Evolutionary conservation across 2,113 vertebrate genomes (phyloP).

Genomic region (Dinomys branickii): DNA sequence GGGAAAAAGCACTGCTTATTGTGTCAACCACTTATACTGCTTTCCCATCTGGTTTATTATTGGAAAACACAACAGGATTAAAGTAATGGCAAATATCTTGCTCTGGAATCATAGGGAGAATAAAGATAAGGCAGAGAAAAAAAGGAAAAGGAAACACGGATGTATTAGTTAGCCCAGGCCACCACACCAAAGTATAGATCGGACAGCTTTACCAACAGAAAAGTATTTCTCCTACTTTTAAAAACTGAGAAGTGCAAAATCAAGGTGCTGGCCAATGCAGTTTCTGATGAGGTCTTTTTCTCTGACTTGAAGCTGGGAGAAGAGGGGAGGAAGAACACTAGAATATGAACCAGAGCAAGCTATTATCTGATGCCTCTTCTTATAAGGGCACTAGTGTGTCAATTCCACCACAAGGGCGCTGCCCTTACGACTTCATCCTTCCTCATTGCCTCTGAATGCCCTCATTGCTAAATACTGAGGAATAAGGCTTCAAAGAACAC

Average conservation of each 20-base stretch:
- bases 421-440: neutral
- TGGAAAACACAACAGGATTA: neutral
- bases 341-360: neutral
- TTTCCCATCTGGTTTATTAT: neutral
- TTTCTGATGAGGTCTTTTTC: neutral
- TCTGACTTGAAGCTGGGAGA: neutral
- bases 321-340: fast-evolving
- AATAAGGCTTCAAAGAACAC: neutral
- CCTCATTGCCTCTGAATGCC: neutral
- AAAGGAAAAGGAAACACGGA: neutral
- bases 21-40: neutral
- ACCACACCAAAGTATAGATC: neutral
- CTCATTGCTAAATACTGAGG: neutral
- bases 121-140: neutral
- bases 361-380: neutral
- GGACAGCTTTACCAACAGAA: neutral
- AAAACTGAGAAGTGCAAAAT: neutral
- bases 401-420: neutral
- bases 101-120: neutral
- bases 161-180: neutral
- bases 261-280: neutral
- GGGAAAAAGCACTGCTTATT: neutral
- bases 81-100: neutral
- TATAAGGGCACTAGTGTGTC: neutral
- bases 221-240: neutral